Evolutionary conservation across 1,140 invertebrate species (phyloP), one percentile per base, ranked within the genome.

Genomic region (Halictus rubicundus): DNA sequence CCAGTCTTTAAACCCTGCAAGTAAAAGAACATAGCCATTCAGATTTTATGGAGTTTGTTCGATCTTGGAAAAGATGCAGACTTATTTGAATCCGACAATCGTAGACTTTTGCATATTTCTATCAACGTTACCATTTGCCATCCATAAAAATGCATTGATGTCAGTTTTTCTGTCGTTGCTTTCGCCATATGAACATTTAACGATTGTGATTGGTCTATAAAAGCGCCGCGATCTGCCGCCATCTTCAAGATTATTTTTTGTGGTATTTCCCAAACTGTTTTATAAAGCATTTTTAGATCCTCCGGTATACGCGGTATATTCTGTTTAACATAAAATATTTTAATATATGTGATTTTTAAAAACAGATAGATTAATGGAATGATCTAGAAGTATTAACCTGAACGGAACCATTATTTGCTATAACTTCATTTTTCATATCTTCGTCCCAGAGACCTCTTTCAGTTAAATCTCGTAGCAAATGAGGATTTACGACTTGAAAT

Each of bases 241-340:
- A 99, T 99, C 92, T 99, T 96, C 49, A 99, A 95, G 2, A 99
- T 96, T 7, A 95, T 95, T 91, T 98, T 99, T 78, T 99, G 98
- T 0, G 97, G 96, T 70, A 99, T 98, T 93, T 99, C 99, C 99
- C 99, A 99, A 0, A 99, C 98, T 5, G 99, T 99, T 93, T 99
- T 99, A 91, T 99, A 99, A 8, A 99, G 94, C 12, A 95, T 95
- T 90, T 99, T 98, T 19, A 99, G 93, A 77, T 99, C 95, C 80
- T 96, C 94, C 0, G 99, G 98, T 89, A 99, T 99, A 59, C 93
- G 93, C 25, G 96, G 95, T 85, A 77, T 73, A n/a, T 65, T 57
- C 82, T 87, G 37, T 1, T 37, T 25, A 70, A 39, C 32, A 19
- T 14, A 63, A 23, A 32, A 46, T 25, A 64, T 16, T 10, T n/a